phyloP scores from a whole-genome alignment of 2,113 vertebrate species.

The Tapirus terrestris region DNA sequence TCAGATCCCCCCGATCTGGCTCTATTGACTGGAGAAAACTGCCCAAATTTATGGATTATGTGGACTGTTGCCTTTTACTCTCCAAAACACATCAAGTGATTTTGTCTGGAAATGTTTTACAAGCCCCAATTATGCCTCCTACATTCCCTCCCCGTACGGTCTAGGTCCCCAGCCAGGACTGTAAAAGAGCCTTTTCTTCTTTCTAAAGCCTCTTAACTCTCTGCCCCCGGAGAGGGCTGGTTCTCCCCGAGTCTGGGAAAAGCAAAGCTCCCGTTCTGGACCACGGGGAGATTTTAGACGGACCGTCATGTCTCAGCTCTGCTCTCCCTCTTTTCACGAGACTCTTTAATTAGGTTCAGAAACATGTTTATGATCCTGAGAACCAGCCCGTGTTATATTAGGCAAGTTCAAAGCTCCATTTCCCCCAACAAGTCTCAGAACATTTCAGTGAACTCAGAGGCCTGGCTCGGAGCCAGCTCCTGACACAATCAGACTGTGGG shows the following conservation, averaged over 20 bases:
- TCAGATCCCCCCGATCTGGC: neutral
- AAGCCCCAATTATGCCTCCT: conserved; percentile 76
- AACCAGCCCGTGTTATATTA: conserved; percentile 78
- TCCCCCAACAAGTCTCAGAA: conserved; percentile 73
- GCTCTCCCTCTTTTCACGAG: conserved; percentile 62
- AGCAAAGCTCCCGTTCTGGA: conserved; percentile 70
- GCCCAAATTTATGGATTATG: conserved; percentile 65
- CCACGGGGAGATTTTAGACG: conserved; percentile 62
- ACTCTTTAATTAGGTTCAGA: conserved; percentile 80
- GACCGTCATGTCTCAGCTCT: conserved; percentile 64
- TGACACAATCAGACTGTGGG: conserved; percentile 47
- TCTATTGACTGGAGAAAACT: neutral
- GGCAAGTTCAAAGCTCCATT: conserved; percentile 78
- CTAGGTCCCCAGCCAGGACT: conserved; percentile 68
- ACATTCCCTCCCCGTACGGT: conserved; percentile 30
- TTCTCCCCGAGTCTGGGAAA: conserved; percentile 65
- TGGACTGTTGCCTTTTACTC: conserved; percentile 75
- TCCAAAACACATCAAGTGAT: conserved; percentile 75
- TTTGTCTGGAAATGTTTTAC: conserved; percentile 81
- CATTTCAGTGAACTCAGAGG: conserved; percentile 61
- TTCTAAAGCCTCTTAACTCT: conserved; percentile 69
- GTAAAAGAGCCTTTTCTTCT: conserved; percentile 78
- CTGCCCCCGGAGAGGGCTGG: conserved; percentile 54
- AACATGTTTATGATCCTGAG: conserved; percentile 78
- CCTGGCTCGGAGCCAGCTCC: conserved; percentile 65